These are phyloP conservation scores for Drosophila arizonae DNA, from an alignment of 1,140 invertebrate species.

Conservation along the genomic window DNA sequence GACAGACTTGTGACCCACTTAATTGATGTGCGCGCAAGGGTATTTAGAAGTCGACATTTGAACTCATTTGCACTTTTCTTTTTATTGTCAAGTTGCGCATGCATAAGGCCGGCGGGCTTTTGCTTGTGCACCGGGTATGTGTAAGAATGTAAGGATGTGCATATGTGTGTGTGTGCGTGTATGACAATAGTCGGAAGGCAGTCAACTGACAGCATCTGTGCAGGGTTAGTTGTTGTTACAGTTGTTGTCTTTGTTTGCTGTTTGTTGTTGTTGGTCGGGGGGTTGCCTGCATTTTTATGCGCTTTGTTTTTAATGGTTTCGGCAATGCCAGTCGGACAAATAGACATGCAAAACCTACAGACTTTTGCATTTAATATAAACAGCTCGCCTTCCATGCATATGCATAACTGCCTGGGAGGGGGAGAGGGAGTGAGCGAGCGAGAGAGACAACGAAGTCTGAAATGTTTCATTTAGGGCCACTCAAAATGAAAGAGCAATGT, in stretches of 20 bases:
- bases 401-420: background rate
- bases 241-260: constrained; percentile 20
- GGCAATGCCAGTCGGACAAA: constrained; percentile 35
- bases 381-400: background rate
- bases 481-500: constrained; percentile 17
- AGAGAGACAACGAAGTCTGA: background rate
- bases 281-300: constrained; percentile 48
- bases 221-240: constrained; percentile 36
- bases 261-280: constrained; percentile 20
- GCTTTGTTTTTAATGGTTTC: constrained; percentile 63
- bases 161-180: constrained; percentile 7
- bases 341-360: constrained; percentile 17
- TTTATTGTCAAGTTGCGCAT: constrained; percentile 45
- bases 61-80: background rate
- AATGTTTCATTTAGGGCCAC: constrained; percentile 5
- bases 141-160: background rate
- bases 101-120: constrained; percentile 44
- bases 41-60: background rate
- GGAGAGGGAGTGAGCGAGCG: background rate
- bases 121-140: constrained; percentile 16
- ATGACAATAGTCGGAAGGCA: constrained; percentile 51
- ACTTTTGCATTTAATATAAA: constrained; percentile 16
- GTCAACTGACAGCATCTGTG: constrained; percentile 45
- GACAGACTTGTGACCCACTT: background rate
- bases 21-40: background rate